These are phyloP conservation scores for Tenthredo notha DNA, from an alignment of 2,888 invertebrate species.

Conservation along the genomic window DNA sequence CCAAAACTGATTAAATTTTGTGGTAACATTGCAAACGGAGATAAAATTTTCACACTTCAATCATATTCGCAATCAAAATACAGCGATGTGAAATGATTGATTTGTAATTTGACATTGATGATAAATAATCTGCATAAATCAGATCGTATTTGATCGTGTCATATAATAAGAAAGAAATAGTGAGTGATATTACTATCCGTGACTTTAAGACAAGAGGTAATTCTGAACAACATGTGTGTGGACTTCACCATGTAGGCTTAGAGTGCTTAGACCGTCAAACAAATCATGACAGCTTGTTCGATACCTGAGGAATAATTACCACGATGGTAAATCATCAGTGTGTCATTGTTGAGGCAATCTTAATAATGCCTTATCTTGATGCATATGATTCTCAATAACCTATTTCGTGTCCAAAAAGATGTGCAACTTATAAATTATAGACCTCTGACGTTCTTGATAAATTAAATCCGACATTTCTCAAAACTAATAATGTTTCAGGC, in stretches of 20 bases:
- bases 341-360: not conserved
- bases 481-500: slow-evolving; percentile 62
- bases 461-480: not conserved
- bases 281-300: not conserved
- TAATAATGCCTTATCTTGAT: not conserved
- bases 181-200: not conserved
- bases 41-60: not conserved
- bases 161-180: not conserved
- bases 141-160: not conserved
- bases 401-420: not conserved
- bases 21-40: not conserved
- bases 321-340: not conserved
- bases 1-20: not conserved
- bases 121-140: not conserved
- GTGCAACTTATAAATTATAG: not conserved
- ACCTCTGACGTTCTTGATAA: not conserved
- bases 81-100: not conserved
- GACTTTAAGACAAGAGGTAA: not conserved
- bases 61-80: not conserved
- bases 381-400: not conserved
- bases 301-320: not conserved
- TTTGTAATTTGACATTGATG: not conserved
- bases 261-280: not conserved
- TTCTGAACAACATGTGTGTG: not conserved
- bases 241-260: not conserved